Evolutionary conservation across 2,113 vertebrate species (phyloP), one percentile per base, ranked within the genome.

Genomic region (Myrmophylax atrothorax): DNA sequence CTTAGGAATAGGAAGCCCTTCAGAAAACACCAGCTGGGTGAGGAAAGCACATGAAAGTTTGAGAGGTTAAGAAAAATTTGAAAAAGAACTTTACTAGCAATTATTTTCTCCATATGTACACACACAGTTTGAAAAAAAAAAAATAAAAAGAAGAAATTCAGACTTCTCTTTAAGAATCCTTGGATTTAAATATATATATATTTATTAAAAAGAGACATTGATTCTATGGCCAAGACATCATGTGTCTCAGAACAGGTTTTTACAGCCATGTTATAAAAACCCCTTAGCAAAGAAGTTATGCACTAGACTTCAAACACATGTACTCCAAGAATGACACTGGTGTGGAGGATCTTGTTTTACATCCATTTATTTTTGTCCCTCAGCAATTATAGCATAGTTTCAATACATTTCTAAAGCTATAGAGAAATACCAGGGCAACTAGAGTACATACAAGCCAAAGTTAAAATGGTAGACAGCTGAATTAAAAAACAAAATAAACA

Each of bases 341-440:
- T 96, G 95, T 97, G 94, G 93, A 97, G 89, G 96, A 97, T 96
- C 92, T 97, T 96, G 95, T 94, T 97, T 97, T 97, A 97, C 97
- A 97, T 97, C 97, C 95, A 96, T 97, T 97, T 97, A 97, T 97
- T 97, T 97, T 97, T 94, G 95, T 97, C 97, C 97, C 96, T 96
- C 96, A 95, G 97, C 94, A 97, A 96, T 97, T 97, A 96, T 96
- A 97, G 97, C 97, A 97, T 97, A 94, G 88, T 96, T 92, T 95
- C 97, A 96, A 92, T 97, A 97, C 97, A 97, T 90, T 97, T 97
- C 97, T 97, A 97, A 96, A 95, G 96, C 97, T 97, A 97, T 94
- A 97, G 97, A 97, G 96, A 97, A 96, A 97, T 97, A 97, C 96
- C 97, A 97, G 97, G 97, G 97, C 95, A 94, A 96, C 96, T 97